phyloP scores from a whole-genome alignment of 2,888 invertebrate genomes.

The Endomychus coccineus region DNA sequence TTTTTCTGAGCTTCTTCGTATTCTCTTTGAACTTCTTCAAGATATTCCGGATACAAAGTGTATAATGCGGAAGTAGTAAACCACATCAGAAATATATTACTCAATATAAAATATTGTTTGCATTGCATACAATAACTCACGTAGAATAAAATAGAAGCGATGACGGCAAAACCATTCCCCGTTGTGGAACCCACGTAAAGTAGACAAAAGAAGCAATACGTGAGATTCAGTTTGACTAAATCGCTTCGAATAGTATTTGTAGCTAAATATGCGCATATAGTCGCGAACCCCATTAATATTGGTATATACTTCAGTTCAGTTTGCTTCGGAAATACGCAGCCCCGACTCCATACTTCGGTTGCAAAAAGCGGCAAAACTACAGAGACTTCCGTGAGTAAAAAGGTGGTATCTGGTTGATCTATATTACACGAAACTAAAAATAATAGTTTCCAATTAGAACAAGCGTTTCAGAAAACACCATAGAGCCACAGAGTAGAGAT shows the following conservation, averaged over 20 bases:
- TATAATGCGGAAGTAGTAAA: no score
- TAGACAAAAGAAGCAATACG: slow-evolving; percentile 8
- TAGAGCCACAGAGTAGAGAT: no score
- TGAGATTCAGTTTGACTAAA: slow-evolving; percentile 8
- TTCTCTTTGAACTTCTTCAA: no score
- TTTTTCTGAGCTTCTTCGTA: no score
- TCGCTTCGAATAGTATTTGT: slow-evolving; percentile 8
- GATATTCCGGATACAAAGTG: no score
- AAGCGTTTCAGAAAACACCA: no score
- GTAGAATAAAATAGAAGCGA: slow-evolving; percentile 9
- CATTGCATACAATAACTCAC: slow-evolving; percentile 10
- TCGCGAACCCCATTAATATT: slow-evolving; percentile 4
- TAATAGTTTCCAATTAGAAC: no score
- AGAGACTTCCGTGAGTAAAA: slow-evolving; percentile 10
- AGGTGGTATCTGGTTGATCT: no score
- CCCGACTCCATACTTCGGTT: slow-evolving; percentile 11
- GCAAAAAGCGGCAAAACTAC: slow-evolving; percentile 10
- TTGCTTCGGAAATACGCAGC: slow-evolving; percentile 9
- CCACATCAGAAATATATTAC: no score
- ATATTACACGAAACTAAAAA: no score
- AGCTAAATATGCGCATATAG: slow-evolving; percentile 8
- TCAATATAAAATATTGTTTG: no score
- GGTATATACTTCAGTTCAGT: slow-evolving; percentile 11
- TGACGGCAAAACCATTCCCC: slow-evolving; percentile 7
- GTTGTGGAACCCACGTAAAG: slow-evolving; percentile 7